Base-by-base conservation (phyloP, 1,140 invertebrate species). In the Drosophila athabasca region DNA sequence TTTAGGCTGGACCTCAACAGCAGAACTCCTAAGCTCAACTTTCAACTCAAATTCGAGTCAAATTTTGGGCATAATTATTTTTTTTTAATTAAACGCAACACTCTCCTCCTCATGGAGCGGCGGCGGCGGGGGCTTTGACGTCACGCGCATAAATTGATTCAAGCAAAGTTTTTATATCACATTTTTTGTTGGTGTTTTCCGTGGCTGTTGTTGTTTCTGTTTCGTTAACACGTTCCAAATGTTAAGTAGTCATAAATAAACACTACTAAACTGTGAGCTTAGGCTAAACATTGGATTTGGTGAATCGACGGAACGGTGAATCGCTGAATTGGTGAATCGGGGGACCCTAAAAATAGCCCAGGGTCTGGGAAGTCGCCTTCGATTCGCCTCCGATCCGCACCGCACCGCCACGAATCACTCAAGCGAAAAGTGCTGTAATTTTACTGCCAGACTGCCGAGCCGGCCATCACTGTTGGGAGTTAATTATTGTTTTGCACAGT, bases 211-310 rank as follows among this genome's bases (percentile, higher is more conserved):
- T 55, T 65, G 58, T 67, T 69, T 64, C 60, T 73, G 74, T 59
- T 57, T 53, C 24, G 78, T 82, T 87, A 87, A 81, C 82, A 85
- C 82, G 78, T 75, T 82, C 80, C 65, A 67, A 72, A 76, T 82
- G 53, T 71, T 82, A 85, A 85, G 75, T 88, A 87, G 82, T 79
- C 82, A 87, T 88, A 87, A 87, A 87, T 87, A 87, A 82, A 87
- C 83, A 87, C 83, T 72, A 82, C 74, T 82, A 88, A 87, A 78
- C 70, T 68, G 70, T 77, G 58, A 65, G 62, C 66, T 88, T 79
- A 75, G 83, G 83, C 62, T 84, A 84, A 85, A 79, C 50, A 65
- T 31, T 15, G 43, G 24, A 44, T 39, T 22, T 22, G 35, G 45
- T 2, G 29, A 15, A 26, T 22, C 49, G 51, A 11, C 11, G 35